Percentiles rank a stretch among this genome's conserved stretches.
These are phyloP conservation scores for Spheniscus mendiculus DNA, from an alignment of 2,113 vertebrate genomes.

Conservation along the genomic window DNA sequence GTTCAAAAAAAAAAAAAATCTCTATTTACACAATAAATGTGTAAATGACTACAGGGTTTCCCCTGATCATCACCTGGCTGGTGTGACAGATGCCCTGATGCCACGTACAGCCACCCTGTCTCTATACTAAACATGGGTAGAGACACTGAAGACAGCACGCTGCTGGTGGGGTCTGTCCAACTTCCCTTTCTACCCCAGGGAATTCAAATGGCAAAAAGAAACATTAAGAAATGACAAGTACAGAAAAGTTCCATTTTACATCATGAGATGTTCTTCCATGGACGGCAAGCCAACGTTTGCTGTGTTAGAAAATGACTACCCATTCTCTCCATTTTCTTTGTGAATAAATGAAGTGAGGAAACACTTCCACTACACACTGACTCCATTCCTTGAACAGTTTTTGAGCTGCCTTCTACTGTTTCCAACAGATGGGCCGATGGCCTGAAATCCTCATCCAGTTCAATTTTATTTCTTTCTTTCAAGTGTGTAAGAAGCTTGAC, in stretches of 20 bases:
- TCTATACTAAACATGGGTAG: not conserved
- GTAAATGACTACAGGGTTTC: not conserved
- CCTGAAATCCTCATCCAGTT: not conserved
- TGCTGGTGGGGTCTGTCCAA: not conserved
- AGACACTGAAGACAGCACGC: fast-evolving
- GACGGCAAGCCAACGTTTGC: not conserved
- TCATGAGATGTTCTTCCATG: not conserved
- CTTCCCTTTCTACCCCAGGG: not conserved
- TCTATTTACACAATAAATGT: not conserved
- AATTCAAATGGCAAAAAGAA: not conserved
- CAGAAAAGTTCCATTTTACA: not conserved
- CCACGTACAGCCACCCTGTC: not conserved
- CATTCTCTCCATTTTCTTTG: not conserved
- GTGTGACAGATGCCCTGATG: not conserved
- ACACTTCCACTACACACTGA: not conserved
- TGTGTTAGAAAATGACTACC: not conserved
- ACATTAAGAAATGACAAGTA: not conserved
- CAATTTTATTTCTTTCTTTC: not conserved
- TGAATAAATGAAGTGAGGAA: not conserved
- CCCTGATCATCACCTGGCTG: not conserved
- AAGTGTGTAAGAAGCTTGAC: not conserved
- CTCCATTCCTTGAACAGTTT: not conserved
- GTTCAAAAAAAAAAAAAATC: not conserved
- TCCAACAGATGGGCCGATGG: not conserved
- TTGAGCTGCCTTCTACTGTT: not conserved